These are phyloP conservation scores for Tupaia tana DNA, from an alignment of 2,113 vertebrate genomes.

Conservation along the genomic window DNA sequence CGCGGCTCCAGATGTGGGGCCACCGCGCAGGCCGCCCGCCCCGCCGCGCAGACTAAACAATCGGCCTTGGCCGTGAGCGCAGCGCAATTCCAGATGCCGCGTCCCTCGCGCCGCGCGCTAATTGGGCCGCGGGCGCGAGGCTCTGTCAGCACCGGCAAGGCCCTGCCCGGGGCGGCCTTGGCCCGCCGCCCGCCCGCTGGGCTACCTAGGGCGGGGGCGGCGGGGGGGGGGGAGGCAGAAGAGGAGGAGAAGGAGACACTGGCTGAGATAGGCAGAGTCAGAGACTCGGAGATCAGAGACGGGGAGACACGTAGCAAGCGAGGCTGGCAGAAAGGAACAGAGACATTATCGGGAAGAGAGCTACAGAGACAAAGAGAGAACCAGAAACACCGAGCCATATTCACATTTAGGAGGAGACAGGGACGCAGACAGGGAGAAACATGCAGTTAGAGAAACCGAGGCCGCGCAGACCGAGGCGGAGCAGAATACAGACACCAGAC, in stretches of 20 bases:
- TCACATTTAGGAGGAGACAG: not conserved
- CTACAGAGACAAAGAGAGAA: not conserved
- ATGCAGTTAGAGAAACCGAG: not conserved
- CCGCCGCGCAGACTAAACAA: slow-evolving; percentile 98
- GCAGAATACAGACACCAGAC: not conserved
- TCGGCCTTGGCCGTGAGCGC: slow-evolving; percentile 96
- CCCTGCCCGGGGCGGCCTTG: slow-evolving; percentile 88
- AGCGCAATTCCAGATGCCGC: slow-evolving; percentile 96
- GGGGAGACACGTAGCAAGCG: not conserved
- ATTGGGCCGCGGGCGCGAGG: slow-evolving; percentile 93
- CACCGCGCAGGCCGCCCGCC: slow-evolving; percentile 86
- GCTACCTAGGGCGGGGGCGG: slow-evolving; percentile 86
- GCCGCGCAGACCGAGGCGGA: not conserved
- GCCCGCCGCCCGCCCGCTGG: slow-evolving; percentile 84
- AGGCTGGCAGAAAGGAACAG: not conserved
- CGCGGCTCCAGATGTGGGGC: slow-evolving; percentile 91
- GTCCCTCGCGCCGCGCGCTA: slow-evolving; percentile 90
- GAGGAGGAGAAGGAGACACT: not conserved
- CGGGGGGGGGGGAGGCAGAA: slow-evolving; percentile 79
- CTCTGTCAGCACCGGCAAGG: slow-evolving; percentile 90
- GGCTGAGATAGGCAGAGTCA: not conserved
- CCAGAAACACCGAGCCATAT: not conserved
- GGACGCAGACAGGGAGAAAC: not conserved
- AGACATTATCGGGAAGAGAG: not conserved
- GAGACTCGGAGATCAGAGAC: not conserved